Evolutionary conservation across 2,797 vertebrate species (phyloP).

Genomic region (Phoxinus dragarum): DNA sequence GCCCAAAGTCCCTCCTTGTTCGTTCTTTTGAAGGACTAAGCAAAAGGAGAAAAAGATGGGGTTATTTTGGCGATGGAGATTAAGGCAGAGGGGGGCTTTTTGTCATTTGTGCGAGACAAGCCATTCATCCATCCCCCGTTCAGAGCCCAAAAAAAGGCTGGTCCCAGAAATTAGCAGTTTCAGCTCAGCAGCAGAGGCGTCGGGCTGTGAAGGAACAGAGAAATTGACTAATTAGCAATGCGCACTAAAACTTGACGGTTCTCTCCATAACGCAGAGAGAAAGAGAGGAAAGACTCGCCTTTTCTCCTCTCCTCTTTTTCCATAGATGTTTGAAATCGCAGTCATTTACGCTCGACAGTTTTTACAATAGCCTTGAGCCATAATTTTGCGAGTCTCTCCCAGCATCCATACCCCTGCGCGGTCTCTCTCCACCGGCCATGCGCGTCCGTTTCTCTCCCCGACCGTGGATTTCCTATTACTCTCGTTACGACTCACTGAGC

Average conservation of each 20-base stretch:
- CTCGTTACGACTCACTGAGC: slow-evolving; percentile 99
- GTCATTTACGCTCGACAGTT: slow-evolving; percentile 99
- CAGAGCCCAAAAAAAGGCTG: slow-evolving; percentile 98
- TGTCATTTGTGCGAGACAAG: slow-evolving; percentile 99
- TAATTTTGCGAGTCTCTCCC: slow-evolving; percentile 99
- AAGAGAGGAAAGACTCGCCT: slow-evolving; percentile 92
- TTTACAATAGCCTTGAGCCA: slow-evolving; percentile 99
- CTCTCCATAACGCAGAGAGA: slow-evolving; percentile 98
- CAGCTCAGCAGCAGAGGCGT: slow-evolving; percentile 99
- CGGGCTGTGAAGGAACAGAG: slow-evolving; percentile 99
- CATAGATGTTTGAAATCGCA: slow-evolving; percentile 99
- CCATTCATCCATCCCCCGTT: slow-evolving; percentile 99
- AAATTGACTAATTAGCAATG: slow-evolving; percentile 99
- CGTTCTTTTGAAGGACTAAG: slow-evolving; percentile 59
- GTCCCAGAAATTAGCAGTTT: slow-evolving; percentile 99
- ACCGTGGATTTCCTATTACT: slow-evolving; percentile 99
- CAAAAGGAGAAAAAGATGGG: slow-evolving; percentile 90
- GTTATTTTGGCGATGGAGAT: slow-evolving; percentile 98
- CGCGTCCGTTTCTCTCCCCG: slow-evolving; percentile 99
- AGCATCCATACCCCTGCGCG: slow-evolving; percentile 99
- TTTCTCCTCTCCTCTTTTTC: slow-evolving; percentile 86
- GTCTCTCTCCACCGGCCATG: slow-evolving; percentile 99
- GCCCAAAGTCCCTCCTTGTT: slow-evolving; percentile 40
- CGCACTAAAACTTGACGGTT: slow-evolving; percentile 99
- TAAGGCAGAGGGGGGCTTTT: slow-evolving; percentile 96